Conservation (phyloP, 2,888 invertebrate species). For the Neocrepidodera transversa region DNA sequence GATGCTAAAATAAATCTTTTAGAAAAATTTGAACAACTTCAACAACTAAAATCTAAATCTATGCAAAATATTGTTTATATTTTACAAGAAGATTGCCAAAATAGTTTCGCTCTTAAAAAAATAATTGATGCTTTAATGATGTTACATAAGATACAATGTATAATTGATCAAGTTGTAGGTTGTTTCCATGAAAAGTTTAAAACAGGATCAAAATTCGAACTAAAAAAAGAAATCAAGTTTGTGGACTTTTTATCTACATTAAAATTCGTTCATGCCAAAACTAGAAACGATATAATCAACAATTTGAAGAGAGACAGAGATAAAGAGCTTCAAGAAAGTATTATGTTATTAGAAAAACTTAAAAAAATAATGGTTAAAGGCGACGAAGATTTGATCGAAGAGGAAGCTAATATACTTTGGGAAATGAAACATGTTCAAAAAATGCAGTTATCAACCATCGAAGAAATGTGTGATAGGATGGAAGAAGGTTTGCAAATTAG, state of each 20-base stretch:
- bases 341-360: conserved; percentile 52
- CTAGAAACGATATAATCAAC: conserved; percentile 64
- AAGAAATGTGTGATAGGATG: conserved; percentile 53
- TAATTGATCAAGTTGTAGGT: conserved; percentile 51
- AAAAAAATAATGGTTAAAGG: conserved; percentile 62
- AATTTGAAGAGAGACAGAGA: conserved; percentile 63
- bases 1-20: conserved; percentile 50
- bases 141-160: conserved; percentile 54
- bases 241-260: conserved; percentile 60
- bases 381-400: conserved; percentile 58
- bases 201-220: conserved; percentile 62
- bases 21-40: conserved; percentile 52
- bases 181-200: conserved; percentile 53
- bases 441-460: conserved; percentile 56
- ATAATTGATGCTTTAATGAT: conserved; percentile 51
- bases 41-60: conserved; percentile 47
- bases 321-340: conserved; percentile 53
- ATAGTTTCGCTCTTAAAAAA: conserved; percentile 49
- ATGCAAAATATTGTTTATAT: conserved; percentile 43
- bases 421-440: conserved; percentile 57
- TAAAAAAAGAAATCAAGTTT: conserved; percentile 64
- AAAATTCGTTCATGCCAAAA: conserved; percentile 66
- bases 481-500: conserved; percentile 47
- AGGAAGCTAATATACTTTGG: conserved; percentile 57
- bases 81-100: conserved; percentile 42